Percentiles rank a stretch among this genome's conserved stretches.
These are phyloP conservation scores for Daboia siamensis DNA, from an alignment of 2,113 vertebrate species.

Conservation along the genomic window DNA sequence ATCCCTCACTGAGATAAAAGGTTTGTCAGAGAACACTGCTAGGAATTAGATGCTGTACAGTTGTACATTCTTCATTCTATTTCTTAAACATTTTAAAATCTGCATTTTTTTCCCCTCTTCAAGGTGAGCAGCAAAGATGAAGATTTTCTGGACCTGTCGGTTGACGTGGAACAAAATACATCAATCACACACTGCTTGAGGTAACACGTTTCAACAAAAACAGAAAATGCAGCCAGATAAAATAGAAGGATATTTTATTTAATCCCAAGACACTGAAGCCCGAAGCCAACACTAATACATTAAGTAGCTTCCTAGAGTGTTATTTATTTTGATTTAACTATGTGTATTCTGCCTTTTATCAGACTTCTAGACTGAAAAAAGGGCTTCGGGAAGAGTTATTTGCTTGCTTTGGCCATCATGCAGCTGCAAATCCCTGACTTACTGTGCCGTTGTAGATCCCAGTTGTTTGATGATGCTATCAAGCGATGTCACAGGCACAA, in stretches of 20 bases:
- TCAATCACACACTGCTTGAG: conserved; percentile 92
- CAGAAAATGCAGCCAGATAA: neutral
- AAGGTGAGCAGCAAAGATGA: conserved; percentile 96
- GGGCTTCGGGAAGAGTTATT: neutral
- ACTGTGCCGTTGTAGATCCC: neutral
- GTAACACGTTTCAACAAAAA: conserved; percentile 53
- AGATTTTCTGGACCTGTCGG: conserved; percentile 90
- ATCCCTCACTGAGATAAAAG: neutral
- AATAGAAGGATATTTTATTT: neutral
- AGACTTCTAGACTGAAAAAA: neutral
- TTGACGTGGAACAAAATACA: conserved; percentile 94
- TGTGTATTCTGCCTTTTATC: neutral
- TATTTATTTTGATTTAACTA: neutral
- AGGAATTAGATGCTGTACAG: neutral
- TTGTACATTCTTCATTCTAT: neutral
- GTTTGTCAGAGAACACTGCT: neutral
- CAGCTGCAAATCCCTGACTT: neutral
- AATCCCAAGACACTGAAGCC: neutral
- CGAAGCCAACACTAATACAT: neutral
- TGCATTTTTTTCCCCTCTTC: conserved; percentile 5
- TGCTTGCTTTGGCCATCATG: neutral
- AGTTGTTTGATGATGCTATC: neutral
- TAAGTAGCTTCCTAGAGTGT: neutral
- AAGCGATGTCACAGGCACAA: neutral
- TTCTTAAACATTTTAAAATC: conserved; percentile 22